Evolutionary conservation across 2,888 invertebrate genomes (phyloP), one percentile per base, ranked within the genome.

Genomic region (Crioceris asparagi): DNA sequence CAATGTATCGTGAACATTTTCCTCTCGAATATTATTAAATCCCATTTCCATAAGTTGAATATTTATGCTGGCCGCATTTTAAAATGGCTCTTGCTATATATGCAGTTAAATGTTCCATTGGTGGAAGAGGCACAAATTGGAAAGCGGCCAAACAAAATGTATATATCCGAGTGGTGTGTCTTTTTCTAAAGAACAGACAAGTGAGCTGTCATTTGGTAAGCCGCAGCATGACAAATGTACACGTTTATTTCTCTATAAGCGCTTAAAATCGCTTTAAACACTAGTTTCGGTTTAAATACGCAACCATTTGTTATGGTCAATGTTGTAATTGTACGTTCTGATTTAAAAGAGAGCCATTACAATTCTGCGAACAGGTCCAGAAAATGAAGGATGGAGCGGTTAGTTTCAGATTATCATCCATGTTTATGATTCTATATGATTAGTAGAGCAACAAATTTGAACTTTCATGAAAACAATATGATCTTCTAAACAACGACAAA

Each of bases 221-320:
- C 56, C 52, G 48, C 52, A 48, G 49, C 47, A 55, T 55, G 55
- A 56, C 52, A 55, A 55, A 57, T 55, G 55, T 43, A 47, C 38
- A 44, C 54, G 50, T 54, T 56, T 55, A 53, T 57, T 52, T 51
- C 46, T 44, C 51, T 46, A 55, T 54, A 52, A 54, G 40, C 32
- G 41, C 17, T 37, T 36, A 35, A 43, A 40, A 34, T 39, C 38
- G 30, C 29, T 39, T 40, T 38, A 38, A 36, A 42, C 32, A 35
- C 38, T n/a, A n/a, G n/a, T n/a, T n/a, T n/a, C n/a, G n/a, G n/a
- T n/a, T n/a, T n/a, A n/a, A n/a, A n/a, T n/a, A n/a, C n/a, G n/a
- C n/a, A n/a, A n/a, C n/a, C n/a, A n/a, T n/a, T n/a, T n/a, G n/a
- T n/a, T n/a, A n/a, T n/a, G n/a, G n/a, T n/a, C n/a, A n/a, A n/a